phyloP scores from a whole-genome alignment of 2,797 vertebrate species.

The Molossus alvarezi region DNA sequence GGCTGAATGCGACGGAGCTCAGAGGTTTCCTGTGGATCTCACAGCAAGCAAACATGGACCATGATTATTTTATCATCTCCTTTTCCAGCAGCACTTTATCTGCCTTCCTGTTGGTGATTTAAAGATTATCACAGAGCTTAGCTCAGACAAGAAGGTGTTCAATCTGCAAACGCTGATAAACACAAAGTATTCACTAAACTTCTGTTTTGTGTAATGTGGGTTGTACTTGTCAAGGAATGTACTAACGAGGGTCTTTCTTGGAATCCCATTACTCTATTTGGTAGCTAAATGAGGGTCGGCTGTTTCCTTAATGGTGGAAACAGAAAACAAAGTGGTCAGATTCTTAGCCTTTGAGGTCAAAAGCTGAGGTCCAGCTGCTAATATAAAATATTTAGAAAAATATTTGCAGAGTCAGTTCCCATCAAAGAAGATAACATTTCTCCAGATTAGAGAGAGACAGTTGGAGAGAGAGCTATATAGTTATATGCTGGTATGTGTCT shows the following conservation, averaged over 20 bases:
- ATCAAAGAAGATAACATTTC: not conserved
- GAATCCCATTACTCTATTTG: not conserved
- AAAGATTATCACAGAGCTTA: not conserved
- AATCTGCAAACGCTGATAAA: conserved; percentile 37
- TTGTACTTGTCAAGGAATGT: not conserved
- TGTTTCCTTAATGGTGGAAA: not conserved
- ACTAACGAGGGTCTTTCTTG: not conserved
- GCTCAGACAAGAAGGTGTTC: not conserved
- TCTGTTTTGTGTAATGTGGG: not conserved
- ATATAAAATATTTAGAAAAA: not conserved
- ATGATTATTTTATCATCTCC: conserved; percentile 10
- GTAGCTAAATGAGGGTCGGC: not conserved
- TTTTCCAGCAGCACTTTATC: conserved; percentile 10
- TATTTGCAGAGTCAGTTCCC: not conserved
- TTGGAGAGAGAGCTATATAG: not conserved
- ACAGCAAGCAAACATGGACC: not conserved
- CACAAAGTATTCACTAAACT: not conserved
- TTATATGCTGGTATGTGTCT: not conserved
- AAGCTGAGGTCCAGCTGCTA: not conserved
- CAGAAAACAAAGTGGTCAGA: not conserved
- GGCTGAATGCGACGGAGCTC: not conserved
- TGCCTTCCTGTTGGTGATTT: conserved; percentile 26
- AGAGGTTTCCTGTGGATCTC: not conserved
- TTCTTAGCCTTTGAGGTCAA: conserved; percentile 25
- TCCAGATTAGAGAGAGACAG: not conserved